Evolutionary conservation across 1,140 invertebrate species (phyloP).

Genomic region (Drosophila cardini): DNA sequence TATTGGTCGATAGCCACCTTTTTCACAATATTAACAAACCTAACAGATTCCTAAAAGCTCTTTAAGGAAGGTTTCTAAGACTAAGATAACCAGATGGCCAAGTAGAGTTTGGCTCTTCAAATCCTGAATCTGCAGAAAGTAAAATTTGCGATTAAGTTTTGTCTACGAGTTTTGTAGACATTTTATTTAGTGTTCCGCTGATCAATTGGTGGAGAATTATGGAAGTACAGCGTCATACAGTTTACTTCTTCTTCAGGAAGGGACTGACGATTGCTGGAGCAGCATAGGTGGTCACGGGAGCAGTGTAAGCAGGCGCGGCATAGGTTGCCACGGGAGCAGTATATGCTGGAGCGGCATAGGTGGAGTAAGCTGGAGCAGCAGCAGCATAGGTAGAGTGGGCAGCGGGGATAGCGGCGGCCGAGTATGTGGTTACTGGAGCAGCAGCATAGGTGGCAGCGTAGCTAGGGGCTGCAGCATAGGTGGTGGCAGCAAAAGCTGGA

Average conservation of each 20-base stretch:
- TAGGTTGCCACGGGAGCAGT: slow-evolving; percentile 56
- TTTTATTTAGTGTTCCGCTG: slow-evolving; percentile 49
- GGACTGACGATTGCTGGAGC: slow-evolving; percentile 69
- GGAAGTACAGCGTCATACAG: not conserved
- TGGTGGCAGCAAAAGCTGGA: slow-evolving; percentile 54
- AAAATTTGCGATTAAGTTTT: not conserved
- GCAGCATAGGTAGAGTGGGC: slow-evolving; percentile 60
- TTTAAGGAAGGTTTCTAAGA: too few relatives aligned
- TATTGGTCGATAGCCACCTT: too few relatives aligned
- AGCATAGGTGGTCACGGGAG: slow-evolving; percentile 62
- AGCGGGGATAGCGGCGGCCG: slow-evolving; percentile 50
- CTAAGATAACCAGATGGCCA: too few relatives aligned
- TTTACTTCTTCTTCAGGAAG: slow-evolving; percentile 78
- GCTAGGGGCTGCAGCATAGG: slow-evolving; percentile 64
- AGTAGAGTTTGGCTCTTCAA: too few relatives aligned
- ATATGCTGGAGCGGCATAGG: slow-evolving; percentile 61
- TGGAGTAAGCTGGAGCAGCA: slow-evolving; percentile 58
- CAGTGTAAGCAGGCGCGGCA: slow-evolving; percentile 56
- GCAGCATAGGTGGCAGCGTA: slow-evolving; percentile 64
- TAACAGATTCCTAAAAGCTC: too few relatives aligned
- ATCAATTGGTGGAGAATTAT: not conserved
- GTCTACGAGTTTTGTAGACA: not conserved
- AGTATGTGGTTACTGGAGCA: slow-evolving; percentile 63
- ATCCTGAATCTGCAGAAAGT: not conserved
- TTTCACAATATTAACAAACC: too few relatives aligned